Evolutionary conservation across 2,797 vertebrate genomes (phyloP).

Genomic region (Glossophaga mutica): DNA sequence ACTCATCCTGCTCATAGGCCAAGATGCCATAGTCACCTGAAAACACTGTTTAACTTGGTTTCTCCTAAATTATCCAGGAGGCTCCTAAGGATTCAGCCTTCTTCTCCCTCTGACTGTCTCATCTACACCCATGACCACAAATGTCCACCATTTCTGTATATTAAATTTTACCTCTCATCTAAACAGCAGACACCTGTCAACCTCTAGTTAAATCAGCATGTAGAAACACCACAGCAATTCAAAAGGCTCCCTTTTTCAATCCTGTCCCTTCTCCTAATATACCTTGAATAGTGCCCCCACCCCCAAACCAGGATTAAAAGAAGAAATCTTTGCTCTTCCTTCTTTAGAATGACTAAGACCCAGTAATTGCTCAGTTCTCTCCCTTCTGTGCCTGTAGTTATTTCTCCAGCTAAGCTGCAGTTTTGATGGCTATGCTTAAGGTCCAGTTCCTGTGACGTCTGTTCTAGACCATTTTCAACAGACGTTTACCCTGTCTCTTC

Average conservation of each 20-base stretch:
- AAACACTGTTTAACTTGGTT: neutral
- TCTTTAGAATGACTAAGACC: neutral
- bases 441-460: neutral
- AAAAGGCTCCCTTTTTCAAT: neutral
- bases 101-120: neutral
- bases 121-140: neutral
- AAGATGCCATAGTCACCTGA: neutral
- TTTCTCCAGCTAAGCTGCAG: neutral
- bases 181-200: neutral
- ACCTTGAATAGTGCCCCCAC: neutral
- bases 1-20: neutral
- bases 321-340: neutral
- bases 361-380: neutral
- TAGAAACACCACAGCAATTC: fast-evolving
- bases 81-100: neutral
- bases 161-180: neutral
- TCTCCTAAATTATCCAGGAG: neutral
- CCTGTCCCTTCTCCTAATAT: neutral
- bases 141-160: neutral
- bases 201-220: neutral
- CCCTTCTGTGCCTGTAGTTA: neutral
- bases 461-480: neutral
- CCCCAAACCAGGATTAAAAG: neutral
- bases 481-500: neutral
- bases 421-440: neutral